These are phyloP conservation scores for Anoplius nigerrimus DNA, from an alignment of 2,888 invertebrate species.

Conservation along the genomic window DNA sequence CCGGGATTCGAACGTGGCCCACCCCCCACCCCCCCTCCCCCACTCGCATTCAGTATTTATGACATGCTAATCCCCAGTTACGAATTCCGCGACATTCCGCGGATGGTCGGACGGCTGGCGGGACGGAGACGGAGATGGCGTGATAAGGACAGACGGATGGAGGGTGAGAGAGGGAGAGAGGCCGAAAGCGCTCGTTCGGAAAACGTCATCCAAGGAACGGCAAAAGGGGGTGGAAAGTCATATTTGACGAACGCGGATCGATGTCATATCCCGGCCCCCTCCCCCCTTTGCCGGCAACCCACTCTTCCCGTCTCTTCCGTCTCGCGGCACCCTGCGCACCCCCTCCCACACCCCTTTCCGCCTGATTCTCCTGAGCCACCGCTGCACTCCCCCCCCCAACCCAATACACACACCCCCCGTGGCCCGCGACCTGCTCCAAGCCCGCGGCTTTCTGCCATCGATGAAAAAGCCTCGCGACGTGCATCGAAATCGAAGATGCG, in stretches of 20 bases:
- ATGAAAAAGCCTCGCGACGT: neutral
- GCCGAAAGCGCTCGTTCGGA: conserved; percentile 57
- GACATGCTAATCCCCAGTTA: conserved; percentile 73
- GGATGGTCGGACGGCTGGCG: conserved; percentile 50
- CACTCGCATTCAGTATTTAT: conserved; percentile 73
- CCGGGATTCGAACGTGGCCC: conserved; percentile 19
- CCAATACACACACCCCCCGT: neutral
- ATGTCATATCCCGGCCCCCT: conserved; percentile 28
- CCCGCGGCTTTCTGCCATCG: neutral
- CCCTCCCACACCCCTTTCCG: neutral
- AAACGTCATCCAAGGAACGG: conserved; percentile 49
- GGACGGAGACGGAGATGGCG: too few species aligned
- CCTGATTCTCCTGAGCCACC: neutral
- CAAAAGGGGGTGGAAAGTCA: conserved; percentile 41
- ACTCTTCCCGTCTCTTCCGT: neutral
- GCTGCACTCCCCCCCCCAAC: neutral
- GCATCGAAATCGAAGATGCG: neutral
- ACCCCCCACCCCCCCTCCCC: too few species aligned
- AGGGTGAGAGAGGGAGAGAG: conserved; percentile 10
- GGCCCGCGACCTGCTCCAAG: neutral
- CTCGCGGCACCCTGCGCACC: neutral
- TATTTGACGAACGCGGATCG: conserved; percentile 53
- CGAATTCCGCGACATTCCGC: conserved; percentile 69
- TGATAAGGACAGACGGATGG: conserved; percentile 27
- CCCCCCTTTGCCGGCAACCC: conserved; percentile 6